Percentiles rank a stretch among this genome's conserved stretches.
Conservation (phyloP, 2,113 vertebrate species). For the Caretta caretta region DNA sequence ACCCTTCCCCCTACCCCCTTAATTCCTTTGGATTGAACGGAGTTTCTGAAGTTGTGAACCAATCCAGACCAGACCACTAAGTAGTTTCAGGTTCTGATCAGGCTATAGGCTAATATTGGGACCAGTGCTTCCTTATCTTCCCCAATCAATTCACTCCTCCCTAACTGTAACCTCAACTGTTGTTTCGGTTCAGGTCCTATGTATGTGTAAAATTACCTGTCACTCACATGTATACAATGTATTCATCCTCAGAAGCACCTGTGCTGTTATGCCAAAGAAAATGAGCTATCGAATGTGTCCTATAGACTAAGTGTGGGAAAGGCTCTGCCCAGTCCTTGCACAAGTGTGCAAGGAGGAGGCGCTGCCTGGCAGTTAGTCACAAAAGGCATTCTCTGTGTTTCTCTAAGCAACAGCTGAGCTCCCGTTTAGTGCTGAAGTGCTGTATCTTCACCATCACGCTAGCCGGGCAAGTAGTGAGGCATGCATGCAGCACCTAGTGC, state of each 20-base stretch:
- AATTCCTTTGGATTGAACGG: not conserved
- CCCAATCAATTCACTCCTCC: not conserved
- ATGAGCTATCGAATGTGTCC: accelerated
- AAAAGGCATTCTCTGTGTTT: accelerated
- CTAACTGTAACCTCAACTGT: accelerated
- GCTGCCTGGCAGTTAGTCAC: accelerated
- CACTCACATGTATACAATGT: not conserved
- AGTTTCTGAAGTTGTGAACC: not conserved
- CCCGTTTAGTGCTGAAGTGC: accelerated
- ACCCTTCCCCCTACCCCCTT: not conserved
- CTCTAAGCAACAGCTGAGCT: accelerated
- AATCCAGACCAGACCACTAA: accelerated
- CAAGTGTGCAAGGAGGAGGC: not conserved
- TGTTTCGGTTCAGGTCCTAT: not conserved
- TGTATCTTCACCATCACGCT: not conserved
- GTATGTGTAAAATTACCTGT: accelerated
- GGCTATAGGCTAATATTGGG: not conserved
- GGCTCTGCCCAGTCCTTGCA: not conserved
- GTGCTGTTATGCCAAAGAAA: accelerated
- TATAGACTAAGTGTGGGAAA: not conserved
- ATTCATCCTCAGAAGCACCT: not conserved
- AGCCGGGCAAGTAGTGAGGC: accelerated
- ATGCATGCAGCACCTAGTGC: accelerated
- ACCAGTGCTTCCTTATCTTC: not conserved
- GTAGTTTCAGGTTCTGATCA: not conserved